Evolutionary conservation across 1,140 invertebrate species (phyloP).

Genomic region (Chymomyza costata): DNA sequence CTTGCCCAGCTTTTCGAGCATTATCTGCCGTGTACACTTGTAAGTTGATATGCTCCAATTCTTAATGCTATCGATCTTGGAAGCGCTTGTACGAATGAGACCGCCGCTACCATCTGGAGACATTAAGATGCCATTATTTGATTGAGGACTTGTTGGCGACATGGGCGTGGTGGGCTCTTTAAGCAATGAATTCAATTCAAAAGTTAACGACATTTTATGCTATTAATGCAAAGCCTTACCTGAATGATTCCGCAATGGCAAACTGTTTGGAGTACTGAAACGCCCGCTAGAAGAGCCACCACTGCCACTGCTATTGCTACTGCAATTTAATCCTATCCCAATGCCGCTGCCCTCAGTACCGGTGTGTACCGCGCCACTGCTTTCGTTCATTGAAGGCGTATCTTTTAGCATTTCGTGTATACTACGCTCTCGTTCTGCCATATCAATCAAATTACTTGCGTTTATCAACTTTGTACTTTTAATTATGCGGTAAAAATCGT

Average conservation of each 20-base stretch:
- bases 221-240: constrained; percentile 23
- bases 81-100: constrained; percentile 80
- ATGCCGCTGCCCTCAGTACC: constrained; percentile 78
- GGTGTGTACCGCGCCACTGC: constrained; percentile 84
- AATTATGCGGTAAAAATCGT: constrained; percentile 37
- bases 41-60: constrained; percentile 98
- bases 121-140: constrained; percentile 66
- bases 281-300: constrained; percentile 20
- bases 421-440: constrained; percentile 80
- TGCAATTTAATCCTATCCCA: constrained; percentile 25
- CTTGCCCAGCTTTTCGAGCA: constrained; percentile 96
- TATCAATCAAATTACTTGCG: constrained; percentile 3
- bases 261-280: constrained; percentile 54
- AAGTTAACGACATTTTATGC: too few relatives aligned
- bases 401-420: constrained; percentile 93
- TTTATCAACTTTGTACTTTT: constrained; percentile 9
- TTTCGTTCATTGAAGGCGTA: constrained; percentile 86
- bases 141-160: constrained; percentile 77
- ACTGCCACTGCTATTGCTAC: constrained; percentile 48
- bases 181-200: constrained; percentile 4
- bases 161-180: constrained; percentile 71
- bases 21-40: constrained; percentile 95
- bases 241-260: constrained; percentile 76
- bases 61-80: constrained; percentile 91
- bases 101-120: constrained; percentile 69